Conservation (phyloP, 1,140 invertebrate genomes). For the Venturia canescens region DNA sequence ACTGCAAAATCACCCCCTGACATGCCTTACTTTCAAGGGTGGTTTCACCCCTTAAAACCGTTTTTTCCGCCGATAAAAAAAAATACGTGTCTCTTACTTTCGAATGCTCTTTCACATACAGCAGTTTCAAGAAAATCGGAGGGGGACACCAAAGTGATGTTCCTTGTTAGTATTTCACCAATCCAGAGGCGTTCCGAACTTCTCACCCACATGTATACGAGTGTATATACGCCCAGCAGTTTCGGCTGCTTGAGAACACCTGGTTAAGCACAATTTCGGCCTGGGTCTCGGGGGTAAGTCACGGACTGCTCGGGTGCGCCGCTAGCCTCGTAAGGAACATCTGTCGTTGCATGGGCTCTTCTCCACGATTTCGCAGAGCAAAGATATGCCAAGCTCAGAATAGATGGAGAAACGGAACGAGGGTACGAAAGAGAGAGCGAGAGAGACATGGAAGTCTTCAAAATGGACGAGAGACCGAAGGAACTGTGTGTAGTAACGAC, state of each 20-base stretch:
- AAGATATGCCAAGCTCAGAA: conserved; percentile 27
- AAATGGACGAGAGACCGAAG: not conserved
- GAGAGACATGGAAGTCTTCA: not conserved
- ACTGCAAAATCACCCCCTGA: too few relatives aligned
- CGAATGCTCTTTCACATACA: too few relatives aligned
- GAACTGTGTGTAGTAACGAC: not conserved
- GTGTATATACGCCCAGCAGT: too few relatives aligned
- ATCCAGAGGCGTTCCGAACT: not conserved
- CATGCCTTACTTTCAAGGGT: too few relatives aligned
- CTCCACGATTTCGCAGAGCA: not conserved
- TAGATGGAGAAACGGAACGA: not conserved
- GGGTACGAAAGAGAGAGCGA: not conserved
- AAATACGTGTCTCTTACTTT: too few relatives aligned
- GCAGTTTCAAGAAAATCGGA: too few relatives aligned
- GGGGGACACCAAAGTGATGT: too few relatives aligned
- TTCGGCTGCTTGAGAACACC: not conserved
- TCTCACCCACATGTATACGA: not conserved
- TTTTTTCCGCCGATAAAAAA: too few relatives aligned
- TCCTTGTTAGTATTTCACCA: not conserved
- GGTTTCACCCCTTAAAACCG: too few relatives aligned
- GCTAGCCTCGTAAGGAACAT: conserved; percentile 27
- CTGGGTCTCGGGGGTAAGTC: conserved; percentile 18
- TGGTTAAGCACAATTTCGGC: conserved; percentile 37
- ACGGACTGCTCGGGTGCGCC: not conserved
- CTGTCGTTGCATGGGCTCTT: conserved; percentile 20